Evolutionary conservation across 1,140 invertebrate species (phyloP).

Genomic region (Drosophila eugracilis): DNA sequence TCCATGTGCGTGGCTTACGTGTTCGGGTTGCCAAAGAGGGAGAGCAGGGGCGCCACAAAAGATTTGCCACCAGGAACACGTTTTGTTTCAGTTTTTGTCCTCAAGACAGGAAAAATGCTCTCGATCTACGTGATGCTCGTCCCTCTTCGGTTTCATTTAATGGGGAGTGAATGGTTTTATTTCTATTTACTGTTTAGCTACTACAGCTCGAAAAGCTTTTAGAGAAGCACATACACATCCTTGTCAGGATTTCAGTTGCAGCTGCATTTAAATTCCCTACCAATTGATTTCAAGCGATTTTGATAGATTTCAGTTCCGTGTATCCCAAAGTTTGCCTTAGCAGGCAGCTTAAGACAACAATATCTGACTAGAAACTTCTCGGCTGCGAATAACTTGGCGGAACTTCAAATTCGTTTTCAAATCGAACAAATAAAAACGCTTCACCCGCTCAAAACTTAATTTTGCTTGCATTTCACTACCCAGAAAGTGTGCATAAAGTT

Average conservation of each 20-base stretch:
- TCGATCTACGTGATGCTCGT: conserved; percentile 50
- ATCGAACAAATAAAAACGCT: conserved; percentile 22
- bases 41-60: conserved; percentile 1
- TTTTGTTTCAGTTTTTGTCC: conserved; percentile 49
- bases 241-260: conserved; percentile 7
- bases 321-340: neutral
- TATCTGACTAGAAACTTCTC: conserved; percentile 17
- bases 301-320: conserved; percentile 10
- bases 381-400: conserved; percentile 22
- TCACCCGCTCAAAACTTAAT: conserved; percentile 19
- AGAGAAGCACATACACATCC: neutral
- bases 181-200: conserved; percentile 21
- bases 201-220: conserved; percentile 13
- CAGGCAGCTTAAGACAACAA: conserved; percentile 4
- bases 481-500: conserved; percentile 22
- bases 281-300: conserved; percentile 21
- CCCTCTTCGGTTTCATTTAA: conserved; percentile 28
- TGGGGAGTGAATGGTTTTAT: conserved; percentile 45
- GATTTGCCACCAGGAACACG: conserved; percentile 40
- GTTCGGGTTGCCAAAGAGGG: conserved; percentile 16
- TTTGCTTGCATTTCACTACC: conserved; percentile 1
- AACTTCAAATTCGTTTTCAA: conserved; percentile 25
- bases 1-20: conserved; percentile 54
- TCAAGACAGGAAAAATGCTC: conserved; percentile 37
- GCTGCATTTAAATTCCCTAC: neutral